Base-by-base conservation (phyloP, 2,888 invertebrate species). In the Drosophila neoperkinsi region DNA sequence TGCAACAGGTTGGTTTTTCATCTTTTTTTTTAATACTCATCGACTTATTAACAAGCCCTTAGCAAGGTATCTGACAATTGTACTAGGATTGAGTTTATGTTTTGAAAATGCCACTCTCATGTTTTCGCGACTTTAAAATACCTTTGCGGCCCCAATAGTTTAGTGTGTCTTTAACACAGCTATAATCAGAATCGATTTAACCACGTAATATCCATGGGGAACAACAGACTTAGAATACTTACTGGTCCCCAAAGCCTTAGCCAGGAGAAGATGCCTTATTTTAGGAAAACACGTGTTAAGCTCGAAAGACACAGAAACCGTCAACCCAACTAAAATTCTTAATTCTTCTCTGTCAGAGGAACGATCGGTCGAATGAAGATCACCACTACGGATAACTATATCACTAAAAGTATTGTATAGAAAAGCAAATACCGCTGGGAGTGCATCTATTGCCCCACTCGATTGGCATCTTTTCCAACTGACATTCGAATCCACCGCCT, bases 401-500 rank as follows among this genome's bases (percentile, higher is more conserved):
- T 33, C 33, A 33, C 33, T 16, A n/a, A 10, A 41, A 10, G 10
- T 49, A 25, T 21, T 21, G 7, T 13, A 21, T 36, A 16, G 2
- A 36, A 16, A 16, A 21, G 3, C 30, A 10, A 30, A n/a, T 18
- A 51, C 30, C 2, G 30, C 28, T 31, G 41, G 30, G 30, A 1
- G 31, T 43, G 41, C 30, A 30, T 21, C 10, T 43, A 3, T 41
- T 41, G 25, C 7, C 33, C 11, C 36, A 55, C 1, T 3, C 38
- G 16, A 38, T 28, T 56, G 30, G 38, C 49, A 41, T 55, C 56
- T 58, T 69, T n/a, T 1, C 18, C n/a, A 34, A 10, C 13, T 50
- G 68, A 28, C 58, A 69, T 51, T 69, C 55, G 30, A 36, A 34
- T 46, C 5, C 41, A n/a, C 38, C 76, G 61, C 76, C 61, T 75